Evolutionary conservation across 2,888 invertebrate genomes (phyloP).

Genomic region (Scaptomyza tumidula): DNA sequence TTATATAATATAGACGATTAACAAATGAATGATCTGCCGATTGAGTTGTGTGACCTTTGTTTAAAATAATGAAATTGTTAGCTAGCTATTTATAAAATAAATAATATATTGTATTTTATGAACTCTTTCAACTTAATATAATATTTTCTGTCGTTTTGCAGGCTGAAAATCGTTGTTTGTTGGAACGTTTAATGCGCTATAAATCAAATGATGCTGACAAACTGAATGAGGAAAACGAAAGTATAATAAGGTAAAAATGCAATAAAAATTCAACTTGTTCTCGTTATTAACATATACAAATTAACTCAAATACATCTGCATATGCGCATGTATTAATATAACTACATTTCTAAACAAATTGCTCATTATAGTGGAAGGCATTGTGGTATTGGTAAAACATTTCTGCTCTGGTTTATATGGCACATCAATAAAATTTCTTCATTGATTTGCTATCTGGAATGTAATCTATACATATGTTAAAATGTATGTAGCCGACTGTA

Average conservation of each 20-base stretch:
- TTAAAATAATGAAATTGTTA: too few species aligned
- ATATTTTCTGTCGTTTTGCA: conserved; percentile 85
- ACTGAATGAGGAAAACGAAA: conserved; percentile 98
- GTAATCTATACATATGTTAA: background rate
- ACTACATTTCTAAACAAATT: background rate
- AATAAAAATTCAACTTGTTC: background rate
- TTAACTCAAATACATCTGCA: conserved; percentile 9
- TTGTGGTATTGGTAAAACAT: conserved; percentile 3
- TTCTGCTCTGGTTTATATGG: background rate
- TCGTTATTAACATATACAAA: conserved; percentile 15
- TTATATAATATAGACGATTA: background rate
- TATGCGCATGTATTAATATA: conserved; percentile 1
- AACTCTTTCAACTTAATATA: background rate
- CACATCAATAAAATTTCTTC: conserved; percentile 3
- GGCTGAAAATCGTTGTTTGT: conserved; percentile 93
- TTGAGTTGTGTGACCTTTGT: background rate
- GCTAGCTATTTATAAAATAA: too few species aligned
- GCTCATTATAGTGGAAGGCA: background rate
- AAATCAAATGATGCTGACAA: conserved; percentile 98
- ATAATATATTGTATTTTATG: background rate
- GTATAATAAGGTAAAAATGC: conserved; percentile 90
- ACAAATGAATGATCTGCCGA: background rate
- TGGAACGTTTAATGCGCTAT: conserved; percentile 94
- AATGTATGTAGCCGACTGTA: background rate
- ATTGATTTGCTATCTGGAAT: conserved; percentile 3